Evolutionary conservation across 1,140 invertebrate species (phyloP).

Genomic region (Zaprionus vittiger): DNA sequence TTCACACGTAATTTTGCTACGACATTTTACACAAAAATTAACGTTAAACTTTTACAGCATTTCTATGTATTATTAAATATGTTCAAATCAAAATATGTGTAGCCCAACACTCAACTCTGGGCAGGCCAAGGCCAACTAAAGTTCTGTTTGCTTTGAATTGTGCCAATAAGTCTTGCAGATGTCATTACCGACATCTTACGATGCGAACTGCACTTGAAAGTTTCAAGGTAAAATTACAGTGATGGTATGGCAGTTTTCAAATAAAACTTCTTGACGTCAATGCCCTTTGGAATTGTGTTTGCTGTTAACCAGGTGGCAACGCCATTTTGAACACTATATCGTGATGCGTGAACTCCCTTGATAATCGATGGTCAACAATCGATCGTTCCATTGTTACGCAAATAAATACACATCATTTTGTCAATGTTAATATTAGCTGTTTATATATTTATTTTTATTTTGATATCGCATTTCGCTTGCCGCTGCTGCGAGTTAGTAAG

Average conservation of each 20-base stretch:
- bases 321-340: background rate
- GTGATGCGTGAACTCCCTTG: background rate
- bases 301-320: background rate
- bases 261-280: no score
- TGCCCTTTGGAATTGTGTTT: no score
- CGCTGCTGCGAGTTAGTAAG: constrained; percentile 55
- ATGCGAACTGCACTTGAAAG: no score
- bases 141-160: background rate
- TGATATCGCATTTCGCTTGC: constrained; percentile 54
- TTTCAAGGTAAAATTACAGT: no score
- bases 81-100: background rate
- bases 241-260: no score
- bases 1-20: constrained; percentile 64
- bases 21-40: constrained; percentile 70
- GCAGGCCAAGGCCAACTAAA: background rate
- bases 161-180: no score
- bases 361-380: background rate
- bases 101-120: background rate
- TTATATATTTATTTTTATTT: constrained; percentile 39
- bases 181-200: no score
- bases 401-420: constrained; percentile 13
- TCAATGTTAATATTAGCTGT: constrained; percentile 51
- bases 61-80: constrained; percentile 19
- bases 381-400: background rate
- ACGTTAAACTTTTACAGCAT: constrained; percentile 59